Percentiles rank a stretch among this genome's conserved stretches.
Evolutionary conservation across 1,140 invertebrate species (phyloP).

Genomic region (Drosophila paulistorum): DNA sequence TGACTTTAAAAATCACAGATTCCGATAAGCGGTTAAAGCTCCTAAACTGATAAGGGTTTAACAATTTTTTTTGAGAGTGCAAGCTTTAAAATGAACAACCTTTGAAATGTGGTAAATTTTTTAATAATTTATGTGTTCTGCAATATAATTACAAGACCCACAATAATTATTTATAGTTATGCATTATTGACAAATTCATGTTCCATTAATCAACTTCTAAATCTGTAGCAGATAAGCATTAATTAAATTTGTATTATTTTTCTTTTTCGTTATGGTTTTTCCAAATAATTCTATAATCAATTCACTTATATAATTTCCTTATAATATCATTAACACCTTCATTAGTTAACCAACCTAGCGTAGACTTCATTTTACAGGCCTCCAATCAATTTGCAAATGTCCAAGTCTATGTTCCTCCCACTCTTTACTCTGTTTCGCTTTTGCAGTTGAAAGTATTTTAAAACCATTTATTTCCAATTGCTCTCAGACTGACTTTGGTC

Average conservation of each 20-base stretch:
- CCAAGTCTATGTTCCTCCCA: conserved; percentile 30
- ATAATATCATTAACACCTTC: conserved; percentile 58
- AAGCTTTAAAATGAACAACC: too few relatives aligned
- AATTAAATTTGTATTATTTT: background rate
- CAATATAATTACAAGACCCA: too few relatives aligned
- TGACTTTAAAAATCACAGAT: too few relatives aligned
- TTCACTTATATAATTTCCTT: conserved; percentile 10
- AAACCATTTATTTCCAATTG: conserved; percentile 66
- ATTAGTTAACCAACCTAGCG: conserved; percentile 24
- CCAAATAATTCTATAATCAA: background rate
- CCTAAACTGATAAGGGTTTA: too few relatives aligned
- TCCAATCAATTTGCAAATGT: conserved; percentile 64
- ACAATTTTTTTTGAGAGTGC: too few relatives aligned
- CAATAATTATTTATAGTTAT: too few relatives aligned
- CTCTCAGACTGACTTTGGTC: conserved; percentile 17
- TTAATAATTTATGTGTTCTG: too few relatives aligned
- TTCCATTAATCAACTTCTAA: background rate
- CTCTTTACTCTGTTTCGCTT: background rate
- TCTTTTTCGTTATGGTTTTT: background rate
- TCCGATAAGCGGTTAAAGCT: too few relatives aligned
- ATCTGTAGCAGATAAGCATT: too few relatives aligned
- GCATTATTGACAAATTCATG: too few relatives aligned
- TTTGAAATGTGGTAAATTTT: too few relatives aligned
- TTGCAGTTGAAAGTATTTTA: conserved; percentile 63
- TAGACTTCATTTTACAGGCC: conserved; percentile 2